Conservation (phyloP, 2,888 invertebrate species). For the Portevinia maculata region DNA sequence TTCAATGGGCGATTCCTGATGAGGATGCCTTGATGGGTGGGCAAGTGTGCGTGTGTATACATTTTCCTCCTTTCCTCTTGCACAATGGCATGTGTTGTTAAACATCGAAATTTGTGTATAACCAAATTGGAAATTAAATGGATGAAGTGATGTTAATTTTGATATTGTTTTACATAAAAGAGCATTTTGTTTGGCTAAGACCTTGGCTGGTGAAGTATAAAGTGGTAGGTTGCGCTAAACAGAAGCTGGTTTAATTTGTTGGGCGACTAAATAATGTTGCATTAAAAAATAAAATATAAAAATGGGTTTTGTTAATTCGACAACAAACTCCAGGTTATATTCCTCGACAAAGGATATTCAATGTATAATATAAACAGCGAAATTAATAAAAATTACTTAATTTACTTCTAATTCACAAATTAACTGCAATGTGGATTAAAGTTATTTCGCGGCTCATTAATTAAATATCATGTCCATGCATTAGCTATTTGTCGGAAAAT, state of each 20-base stretch:
- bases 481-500: too few relatives aligned
- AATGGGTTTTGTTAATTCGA: background rate
- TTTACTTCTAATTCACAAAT: too few relatives aligned
- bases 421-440: too few relatives aligned
- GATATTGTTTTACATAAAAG: constrained; percentile 40
- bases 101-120: constrained; percentile 58
- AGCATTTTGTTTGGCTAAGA: background rate
- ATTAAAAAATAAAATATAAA: background rate
- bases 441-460: too few relatives aligned
- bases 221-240: background rate
- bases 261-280: background rate
- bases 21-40: constrained; percentile 41
- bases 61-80: constrained; percentile 19
- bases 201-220: background rate
- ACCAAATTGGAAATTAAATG: constrained; percentile 68
- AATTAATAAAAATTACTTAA: too few relatives aligned
- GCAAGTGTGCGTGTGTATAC: background rate
- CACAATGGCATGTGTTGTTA: constrained; percentile 57
- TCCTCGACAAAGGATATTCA: too few relatives aligned
- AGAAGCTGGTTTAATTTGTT: background rate
- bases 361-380: too few relatives aligned
- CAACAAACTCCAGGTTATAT: too few relatives aligned
- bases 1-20: constrained; percentile 17
- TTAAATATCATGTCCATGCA: too few relatives aligned
- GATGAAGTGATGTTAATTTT: constrained; percentile 44